These are phyloP conservation scores for Antitype chi DNA, from an alignment of 2,888 invertebrate species.

Conservation along the genomic window DNA sequence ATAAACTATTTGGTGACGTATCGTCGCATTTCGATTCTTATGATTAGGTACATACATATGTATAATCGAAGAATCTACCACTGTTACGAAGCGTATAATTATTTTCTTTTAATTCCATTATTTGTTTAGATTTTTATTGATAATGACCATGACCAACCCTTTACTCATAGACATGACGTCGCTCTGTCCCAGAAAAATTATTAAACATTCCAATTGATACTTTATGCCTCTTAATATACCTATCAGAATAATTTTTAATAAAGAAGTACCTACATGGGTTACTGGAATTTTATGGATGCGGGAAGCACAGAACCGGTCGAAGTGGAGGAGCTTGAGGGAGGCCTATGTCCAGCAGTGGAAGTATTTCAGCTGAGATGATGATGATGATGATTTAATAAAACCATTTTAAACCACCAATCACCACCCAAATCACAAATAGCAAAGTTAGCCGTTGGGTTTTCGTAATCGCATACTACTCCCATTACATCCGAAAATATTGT, in stretches of 20 bases:
- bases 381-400: too few species aligned
- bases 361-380: too few species aligned
- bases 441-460: too few species aligned
- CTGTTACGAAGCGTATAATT: slow-evolving; percentile 5
- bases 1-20: too few species aligned
- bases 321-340: too few species aligned
- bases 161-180: slow-evolving; percentile 15
- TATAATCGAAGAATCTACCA: neutral
- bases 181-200: slow-evolving; percentile 6
- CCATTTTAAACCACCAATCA: too few species aligned
- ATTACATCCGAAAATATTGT: neutral
- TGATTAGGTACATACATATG: neutral
- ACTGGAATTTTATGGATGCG: neutral
- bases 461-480: neutral
- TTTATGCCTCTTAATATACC: slow-evolving; percentile 3
- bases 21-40: neutral
- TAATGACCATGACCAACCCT: slow-evolving; percentile 15
- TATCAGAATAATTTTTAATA: neutral
- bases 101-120: too few species aligned
- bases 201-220: slow-evolving; percentile 7
- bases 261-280: neutral
- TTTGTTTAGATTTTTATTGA: slow-evolving; percentile 4
- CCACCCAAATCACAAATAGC: too few species aligned
- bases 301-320: too few species aligned
- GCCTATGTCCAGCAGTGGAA: too few species aligned